Evolutionary conservation across 2,888 invertebrate species (phyloP).

Genomic region (Lypha dubia): DNA sequence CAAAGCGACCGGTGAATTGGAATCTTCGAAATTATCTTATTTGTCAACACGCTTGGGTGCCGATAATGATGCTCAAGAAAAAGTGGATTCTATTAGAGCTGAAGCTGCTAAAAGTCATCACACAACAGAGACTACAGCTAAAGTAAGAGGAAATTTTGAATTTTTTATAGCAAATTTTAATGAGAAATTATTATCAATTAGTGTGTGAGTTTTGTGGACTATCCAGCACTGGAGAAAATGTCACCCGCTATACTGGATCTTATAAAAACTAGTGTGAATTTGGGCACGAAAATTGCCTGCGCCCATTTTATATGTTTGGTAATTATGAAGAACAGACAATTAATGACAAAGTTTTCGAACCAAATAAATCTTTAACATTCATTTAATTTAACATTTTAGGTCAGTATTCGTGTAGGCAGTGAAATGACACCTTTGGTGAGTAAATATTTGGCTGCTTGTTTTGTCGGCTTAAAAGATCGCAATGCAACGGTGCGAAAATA

Average conservation of each 20-base stretch:
- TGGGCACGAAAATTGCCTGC: constrained; percentile 93
- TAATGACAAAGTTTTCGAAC: not conserved
- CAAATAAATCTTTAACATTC: not conserved
- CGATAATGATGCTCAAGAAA: constrained; percentile 89
- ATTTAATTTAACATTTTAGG: constrained; percentile 73
- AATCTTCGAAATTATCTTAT: constrained; percentile 91
- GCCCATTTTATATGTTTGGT: constrained; percentile 91
- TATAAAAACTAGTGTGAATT: constrained; percentile 90
- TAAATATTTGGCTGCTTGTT: constrained; percentile 85
- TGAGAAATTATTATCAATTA: constrained; percentile 74
- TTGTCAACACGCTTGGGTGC: constrained; percentile 89
- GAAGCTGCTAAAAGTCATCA: constrained; percentile 92
- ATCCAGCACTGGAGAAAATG: constrained; percentile 89
- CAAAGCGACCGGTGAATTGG: constrained; percentile 93
- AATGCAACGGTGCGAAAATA: constrained; percentile 93
- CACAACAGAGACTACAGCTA: constrained; percentile 93
- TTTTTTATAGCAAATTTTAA: too few relatives aligned
- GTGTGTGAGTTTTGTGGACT: constrained; percentile 90
- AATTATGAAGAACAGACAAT: too few relatives aligned
- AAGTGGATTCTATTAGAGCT: constrained; percentile 91
- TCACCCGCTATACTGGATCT: constrained; percentile 92
- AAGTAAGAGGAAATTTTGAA: constrained; percentile 84
- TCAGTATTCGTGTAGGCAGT: constrained; percentile 84
- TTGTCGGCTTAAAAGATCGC: constrained; percentile 92
- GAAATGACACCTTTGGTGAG: constrained; percentile 86